phyloP scores from a whole-genome alignment of 35 echinoderm and acorn worm genomes.

The Chiridota heheva region DNA sequence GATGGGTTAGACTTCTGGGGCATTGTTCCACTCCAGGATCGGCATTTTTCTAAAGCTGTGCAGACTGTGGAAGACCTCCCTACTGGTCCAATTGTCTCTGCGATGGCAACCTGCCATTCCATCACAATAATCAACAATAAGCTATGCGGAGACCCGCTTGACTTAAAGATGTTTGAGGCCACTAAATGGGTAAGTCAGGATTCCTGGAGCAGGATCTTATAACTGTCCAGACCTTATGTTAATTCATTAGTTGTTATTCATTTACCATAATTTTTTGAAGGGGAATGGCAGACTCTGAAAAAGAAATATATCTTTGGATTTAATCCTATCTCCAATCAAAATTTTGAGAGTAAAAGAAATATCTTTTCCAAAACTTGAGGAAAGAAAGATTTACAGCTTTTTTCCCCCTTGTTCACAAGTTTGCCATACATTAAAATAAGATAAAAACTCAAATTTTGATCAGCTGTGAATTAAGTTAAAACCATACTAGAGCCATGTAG shows the following conservation, averaged over 20 bases:
- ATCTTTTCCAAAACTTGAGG: no score
- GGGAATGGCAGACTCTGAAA: no score
- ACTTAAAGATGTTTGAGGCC: slow-evolving; percentile 97
- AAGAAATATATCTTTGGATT: no score
- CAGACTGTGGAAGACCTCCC: slow-evolving; percentile 74
- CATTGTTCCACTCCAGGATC: slow-evolving; percentile 83
- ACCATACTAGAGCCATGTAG: no score
- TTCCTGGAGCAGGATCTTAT: not conserved
- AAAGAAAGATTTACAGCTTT: no score
- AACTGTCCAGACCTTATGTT: not conserved
- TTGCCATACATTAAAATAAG: no score
- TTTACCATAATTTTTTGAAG: no score
- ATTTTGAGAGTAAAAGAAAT: no score
- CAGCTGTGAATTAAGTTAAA: no score
- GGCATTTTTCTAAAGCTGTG: slow-evolving; percentile 69
- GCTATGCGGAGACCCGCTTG: slow-evolving; percentile 84
- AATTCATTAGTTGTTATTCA: not conserved
- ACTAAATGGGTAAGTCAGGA: slow-evolving; percentile 82
- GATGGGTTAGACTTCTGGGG: slow-evolving; percentile 95
- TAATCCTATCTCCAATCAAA: no score
- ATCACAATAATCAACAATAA: slow-evolving; percentile 91
- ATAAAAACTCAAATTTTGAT: no score
- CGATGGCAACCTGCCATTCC: slow-evolving; percentile 98
- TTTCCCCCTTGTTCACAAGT: no score
- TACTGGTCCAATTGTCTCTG: slow-evolving; percentile 73